Evolutionary conservation across 2,113 vertebrate species (phyloP), one percentile per base, ranked within the genome.

Genomic region (Colistium nudipinnis): DNA sequence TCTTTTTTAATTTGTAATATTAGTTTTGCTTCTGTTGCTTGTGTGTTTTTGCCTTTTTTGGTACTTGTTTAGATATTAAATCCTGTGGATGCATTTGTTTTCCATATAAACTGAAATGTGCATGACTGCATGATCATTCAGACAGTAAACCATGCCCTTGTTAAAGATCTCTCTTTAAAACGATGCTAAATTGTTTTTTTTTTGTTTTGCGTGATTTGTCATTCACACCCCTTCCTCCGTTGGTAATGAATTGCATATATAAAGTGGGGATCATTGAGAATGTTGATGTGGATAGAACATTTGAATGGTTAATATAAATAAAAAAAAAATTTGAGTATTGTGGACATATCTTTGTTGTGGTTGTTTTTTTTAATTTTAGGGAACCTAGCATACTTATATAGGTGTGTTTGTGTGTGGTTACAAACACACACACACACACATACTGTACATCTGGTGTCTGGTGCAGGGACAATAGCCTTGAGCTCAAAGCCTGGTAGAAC

Each of bases 301-400:
- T 90, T 83, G 91, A 91, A 90, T 89, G 88, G 91, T 90, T 93
- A 92, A 93, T 92, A 92, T 93, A 93, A 93, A 91, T 92, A 90
- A 92, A 92, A 84, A n/a, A 80, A 57, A 70, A 81, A 83, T 90
- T 91, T 83, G 78, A 76, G 53, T 86, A 72, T 78, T 62, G 67
- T 52, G 76, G 62, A 52, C 43, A 62, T 44, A 20, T 44, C 7
- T 1, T 55, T 39, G 17, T 27, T 53, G 8, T 47, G n/a, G n/a
- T 20, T 47, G 10, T 31, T 31, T 12, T 22, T 55, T 20, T 14
- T 35, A 4, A 2, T 3, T 41, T 41, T 4, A 41, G n/a, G n/a
- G n/a, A n/a, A n/a, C n/a, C n/a, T n/a, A n/a, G n/a, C n/a, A n/a
- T n/a, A n/a, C n/a, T n/a, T n/a, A n/a, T n/a, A n/a, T n/a, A n/a